These are phyloP conservation scores for Actinernus sp. DNA, from an alignment of 92 coral and sea anemone genomes.

Conservation along the genomic window DNA sequence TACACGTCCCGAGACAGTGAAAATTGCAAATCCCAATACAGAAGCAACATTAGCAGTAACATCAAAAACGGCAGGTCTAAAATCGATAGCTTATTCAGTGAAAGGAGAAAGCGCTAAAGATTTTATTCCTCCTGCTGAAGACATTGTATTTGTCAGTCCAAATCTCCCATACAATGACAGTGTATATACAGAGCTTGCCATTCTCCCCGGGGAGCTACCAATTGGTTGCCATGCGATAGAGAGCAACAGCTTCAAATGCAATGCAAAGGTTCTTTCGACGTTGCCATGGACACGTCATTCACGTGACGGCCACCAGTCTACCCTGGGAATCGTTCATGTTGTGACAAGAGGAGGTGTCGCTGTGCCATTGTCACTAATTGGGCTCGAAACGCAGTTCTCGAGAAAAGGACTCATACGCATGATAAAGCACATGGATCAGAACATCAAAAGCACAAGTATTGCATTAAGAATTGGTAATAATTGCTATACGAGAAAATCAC, in stretches of 20 bases:
- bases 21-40: constrained; percentile 8
- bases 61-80: constrained; percentile 18
- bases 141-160: constrained; percentile 5
- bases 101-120: constrained; percentile 25
- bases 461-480: too few relatives aligned
- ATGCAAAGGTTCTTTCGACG: constrained; percentile 9
- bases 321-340: too few relatives aligned
- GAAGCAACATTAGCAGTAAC: constrained; percentile 5
- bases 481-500: too few relatives aligned
- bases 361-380: constrained; percentile 13
- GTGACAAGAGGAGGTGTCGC: neutral
- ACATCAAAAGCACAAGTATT: too few relatives aligned
- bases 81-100: constrained; percentile 5
- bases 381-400: neutral
- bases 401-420: neutral
- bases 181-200: neutral
- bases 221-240: constrained; percentile 3
- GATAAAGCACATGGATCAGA: neutral
- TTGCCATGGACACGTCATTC: constrained; percentile 3
- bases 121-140: constrained; percentile 1
- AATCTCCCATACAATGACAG: neutral
- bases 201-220: constrained; percentile 22
- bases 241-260: constrained; percentile 6
- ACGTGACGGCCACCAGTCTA: neutral
- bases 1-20: constrained; percentile 2